phyloP scores from a whole-genome alignment of 2,113 vertebrate species.

The Petrocephalus zakoni region DNA sequence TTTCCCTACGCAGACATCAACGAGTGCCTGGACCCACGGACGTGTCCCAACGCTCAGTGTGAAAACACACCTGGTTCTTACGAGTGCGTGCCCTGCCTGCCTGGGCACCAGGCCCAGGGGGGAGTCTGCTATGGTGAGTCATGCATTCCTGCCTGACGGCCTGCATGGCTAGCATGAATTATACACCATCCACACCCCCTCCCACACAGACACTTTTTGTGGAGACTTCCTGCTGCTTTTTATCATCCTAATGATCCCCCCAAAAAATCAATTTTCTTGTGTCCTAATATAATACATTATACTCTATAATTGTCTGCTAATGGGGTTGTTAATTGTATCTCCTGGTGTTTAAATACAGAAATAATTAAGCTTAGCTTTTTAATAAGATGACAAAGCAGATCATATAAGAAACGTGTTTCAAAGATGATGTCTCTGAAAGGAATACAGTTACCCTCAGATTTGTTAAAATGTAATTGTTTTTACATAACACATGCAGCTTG shows the following conservation, averaged over 20 bases:
- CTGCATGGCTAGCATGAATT: background rate
- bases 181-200: background rate
- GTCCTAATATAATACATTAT: background rate
- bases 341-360: background rate
- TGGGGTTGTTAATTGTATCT: background rate
- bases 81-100: conserved; percentile 74
- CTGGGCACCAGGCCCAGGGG: conserved; percentile 66
- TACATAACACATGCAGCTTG: background rate
- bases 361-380: background rate
- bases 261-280: background rate
- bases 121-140: conserved; percentile 74
- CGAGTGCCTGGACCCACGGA: conserved; percentile 68
- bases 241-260: background rate
- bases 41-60: conserved; percentile 72
- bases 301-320: background rate
- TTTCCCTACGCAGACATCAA: conserved; percentile 65
- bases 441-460: background rate
- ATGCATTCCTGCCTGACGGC: background rate
- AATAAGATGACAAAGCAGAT: background rate
- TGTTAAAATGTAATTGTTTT: background rate
- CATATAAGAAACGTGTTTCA: background rate
- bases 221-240: background rate
- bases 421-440: background rate
- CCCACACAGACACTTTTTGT: background rate
- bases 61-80: conserved; percentile 77